Evolutionary conservation across 2,113 vertebrate species (phyloP).

Genomic region (Spermophilus dauricus): DNA sequence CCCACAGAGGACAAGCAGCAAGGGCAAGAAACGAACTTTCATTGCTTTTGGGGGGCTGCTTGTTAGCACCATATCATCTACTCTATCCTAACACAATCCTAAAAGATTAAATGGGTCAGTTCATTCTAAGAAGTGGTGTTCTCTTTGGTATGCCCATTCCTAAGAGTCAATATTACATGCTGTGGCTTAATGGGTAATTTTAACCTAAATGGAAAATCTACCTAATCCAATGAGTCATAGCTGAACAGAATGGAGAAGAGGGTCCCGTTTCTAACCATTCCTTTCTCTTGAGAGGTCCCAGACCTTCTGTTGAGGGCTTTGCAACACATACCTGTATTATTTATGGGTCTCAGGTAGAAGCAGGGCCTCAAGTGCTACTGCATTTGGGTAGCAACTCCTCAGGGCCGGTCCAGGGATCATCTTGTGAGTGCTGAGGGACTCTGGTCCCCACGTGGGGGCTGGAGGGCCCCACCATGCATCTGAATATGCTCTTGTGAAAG

Average conservation of each 20-base stretch:
- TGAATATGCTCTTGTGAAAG: background rate
- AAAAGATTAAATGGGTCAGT: background rate
- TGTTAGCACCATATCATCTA: background rate
- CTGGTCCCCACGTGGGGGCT: background rate
- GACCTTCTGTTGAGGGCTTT: background rate
- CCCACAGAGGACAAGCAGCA: background rate
- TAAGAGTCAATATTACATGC: background rate
- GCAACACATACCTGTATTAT: background rate
- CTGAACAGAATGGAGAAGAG: background rate
- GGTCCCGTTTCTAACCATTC: background rate
- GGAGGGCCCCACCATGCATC: background rate
- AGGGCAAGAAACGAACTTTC: background rate
- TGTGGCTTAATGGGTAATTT: conserved; percentile 15
- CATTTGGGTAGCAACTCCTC: background rate
- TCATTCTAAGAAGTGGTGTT: background rate
- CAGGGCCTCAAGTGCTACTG: background rate
- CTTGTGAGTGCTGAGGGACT: background rate
- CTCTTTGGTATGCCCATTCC: background rate
- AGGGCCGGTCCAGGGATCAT: background rate
- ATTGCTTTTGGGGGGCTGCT: background rate
- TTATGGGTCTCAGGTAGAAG: background rate
- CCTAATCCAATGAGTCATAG: background rate
- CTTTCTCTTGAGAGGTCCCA: background rate
- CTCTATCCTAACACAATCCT: background rate
- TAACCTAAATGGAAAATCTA: conserved; percentile 2